phyloP scores from a whole-genome alignment of 2,113 vertebrate species.

The Perca schrenkii region DNA sequence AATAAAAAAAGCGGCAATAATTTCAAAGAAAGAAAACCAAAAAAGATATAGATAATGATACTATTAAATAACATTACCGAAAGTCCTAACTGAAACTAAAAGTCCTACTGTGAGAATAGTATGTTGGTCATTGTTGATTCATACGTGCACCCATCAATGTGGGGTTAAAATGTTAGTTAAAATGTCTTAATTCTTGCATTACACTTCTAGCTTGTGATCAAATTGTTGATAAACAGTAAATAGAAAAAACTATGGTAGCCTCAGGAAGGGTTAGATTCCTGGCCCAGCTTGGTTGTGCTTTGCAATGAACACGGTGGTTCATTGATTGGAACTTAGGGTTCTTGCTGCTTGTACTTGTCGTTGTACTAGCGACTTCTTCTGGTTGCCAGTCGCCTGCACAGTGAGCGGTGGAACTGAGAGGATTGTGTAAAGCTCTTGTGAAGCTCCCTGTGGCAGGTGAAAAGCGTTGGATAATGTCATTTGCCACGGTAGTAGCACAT shows the following conservation, averaged over 20 bases:
- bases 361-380: not conserved
- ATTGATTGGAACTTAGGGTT: no score
- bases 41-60: not conserved
- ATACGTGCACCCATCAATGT: not conserved
- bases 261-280: not conserved
- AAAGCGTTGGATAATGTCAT: no score
- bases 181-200: no score
- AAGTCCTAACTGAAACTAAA: no score
- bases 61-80: not conserved
- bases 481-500: not conserved
- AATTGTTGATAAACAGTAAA: not conserved
- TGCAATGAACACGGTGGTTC: not conserved
- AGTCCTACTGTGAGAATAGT: not conserved
- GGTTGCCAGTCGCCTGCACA: not conserved
- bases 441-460: not conserved
- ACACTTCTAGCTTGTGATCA: not conserved
- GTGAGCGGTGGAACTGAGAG: not conserved
- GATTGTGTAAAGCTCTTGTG: not conserved
- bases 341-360: not conserved
- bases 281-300: not conserved
- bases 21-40: not conserved
- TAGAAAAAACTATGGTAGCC: not conserved
- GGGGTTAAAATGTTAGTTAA: no score
- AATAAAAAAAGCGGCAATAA: not conserved
- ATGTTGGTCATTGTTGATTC: not conserved